Conservation (phyloP, 2,797 vertebrate genomes). For the Spea hammondii region DNA sequence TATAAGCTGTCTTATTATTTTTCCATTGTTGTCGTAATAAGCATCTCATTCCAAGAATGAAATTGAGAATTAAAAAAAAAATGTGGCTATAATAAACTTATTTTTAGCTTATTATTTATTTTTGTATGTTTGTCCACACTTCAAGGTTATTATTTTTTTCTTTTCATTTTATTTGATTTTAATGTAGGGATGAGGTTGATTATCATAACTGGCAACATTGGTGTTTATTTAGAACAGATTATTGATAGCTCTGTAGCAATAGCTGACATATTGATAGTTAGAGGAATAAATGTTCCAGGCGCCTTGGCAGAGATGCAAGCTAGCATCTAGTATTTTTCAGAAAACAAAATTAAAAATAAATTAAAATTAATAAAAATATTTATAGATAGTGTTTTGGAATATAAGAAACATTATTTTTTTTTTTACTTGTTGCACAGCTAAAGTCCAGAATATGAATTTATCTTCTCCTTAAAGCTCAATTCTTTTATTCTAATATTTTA, state of each 20-base stretch:
- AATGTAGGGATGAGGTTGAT: constrained; percentile 27
- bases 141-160: constrained; percentile 19
- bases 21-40: no score
- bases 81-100: no score
- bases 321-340: constrained; percentile 6
- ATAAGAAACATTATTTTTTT: background rate
- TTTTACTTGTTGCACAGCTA: background rate
- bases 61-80: no score
- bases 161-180: constrained; percentile 21
- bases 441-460: background rate
- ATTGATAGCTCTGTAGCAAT: constrained; percentile 38
- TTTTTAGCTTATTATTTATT: background rate
- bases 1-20: no score
- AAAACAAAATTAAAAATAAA: constrained; percentile 2
- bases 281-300: constrained; percentile 36
- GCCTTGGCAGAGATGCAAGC: constrained; percentile 29
- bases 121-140: background rate
- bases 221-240: constrained; percentile 50
- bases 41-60: no score
- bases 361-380: background rate
- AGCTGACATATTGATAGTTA: constrained; percentile 47
- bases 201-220: constrained; percentile 44
- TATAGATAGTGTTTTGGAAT: background rate
- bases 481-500: background rate
- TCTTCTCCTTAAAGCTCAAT: background rate